Evolutionary conservation across 2,888 invertebrate species (phyloP).

Genomic region (Reticulitermes lucifugus): DNA sequence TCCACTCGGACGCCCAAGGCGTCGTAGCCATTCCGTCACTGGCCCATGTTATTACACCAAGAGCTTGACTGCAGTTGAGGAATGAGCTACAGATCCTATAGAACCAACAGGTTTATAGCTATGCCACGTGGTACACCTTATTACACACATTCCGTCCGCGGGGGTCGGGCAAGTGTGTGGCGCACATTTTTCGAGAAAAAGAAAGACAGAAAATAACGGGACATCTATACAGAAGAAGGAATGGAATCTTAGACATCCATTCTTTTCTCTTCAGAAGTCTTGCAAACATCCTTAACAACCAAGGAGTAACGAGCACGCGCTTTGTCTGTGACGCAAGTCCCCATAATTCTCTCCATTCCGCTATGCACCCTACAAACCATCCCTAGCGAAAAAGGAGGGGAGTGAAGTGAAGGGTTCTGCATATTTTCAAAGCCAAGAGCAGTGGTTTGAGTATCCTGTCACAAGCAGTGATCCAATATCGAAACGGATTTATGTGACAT

Average conservation of each 20-base stretch:
- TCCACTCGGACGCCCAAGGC: no score
- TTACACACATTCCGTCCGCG: constrained; percentile 37
- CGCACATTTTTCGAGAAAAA: constrained; percentile 28
- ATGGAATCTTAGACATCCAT: constrained; percentile 18
- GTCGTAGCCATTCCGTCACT: constrained; percentile 16
- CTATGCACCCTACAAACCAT: not conserved
- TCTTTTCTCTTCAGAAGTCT: not conserved
- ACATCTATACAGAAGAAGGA: constrained; percentile 15
- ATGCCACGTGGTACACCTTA: constrained; percentile 35
- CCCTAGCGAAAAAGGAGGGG: not conserved
- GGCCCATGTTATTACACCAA: not conserved
- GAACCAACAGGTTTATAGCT: constrained; percentile 48
- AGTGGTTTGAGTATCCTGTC: constrained; percentile 31
- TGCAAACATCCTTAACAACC: constrained; percentile 33
- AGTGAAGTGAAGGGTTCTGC: constrained; percentile 16
- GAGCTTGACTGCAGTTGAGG: not conserved
- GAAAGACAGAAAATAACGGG: not conserved
- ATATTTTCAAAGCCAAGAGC: constrained; percentile 17
- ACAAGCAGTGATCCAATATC: constrained; percentile 48
- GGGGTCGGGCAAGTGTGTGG: constrained; percentile 27
- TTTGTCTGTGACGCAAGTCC: constrained; percentile 15
- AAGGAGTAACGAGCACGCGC: not conserved
- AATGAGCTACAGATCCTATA: not conserved
- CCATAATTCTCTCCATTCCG: constrained; percentile 3
- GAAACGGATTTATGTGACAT: constrained; percentile 45